A percentile compares a stretch with the other conserved stretches of the same genome.
These are phyloP conservation scores for Amaurobius ferox DNA, from an alignment of 2,888 invertebrate genomes.

Conservation along the genomic window DNA sequence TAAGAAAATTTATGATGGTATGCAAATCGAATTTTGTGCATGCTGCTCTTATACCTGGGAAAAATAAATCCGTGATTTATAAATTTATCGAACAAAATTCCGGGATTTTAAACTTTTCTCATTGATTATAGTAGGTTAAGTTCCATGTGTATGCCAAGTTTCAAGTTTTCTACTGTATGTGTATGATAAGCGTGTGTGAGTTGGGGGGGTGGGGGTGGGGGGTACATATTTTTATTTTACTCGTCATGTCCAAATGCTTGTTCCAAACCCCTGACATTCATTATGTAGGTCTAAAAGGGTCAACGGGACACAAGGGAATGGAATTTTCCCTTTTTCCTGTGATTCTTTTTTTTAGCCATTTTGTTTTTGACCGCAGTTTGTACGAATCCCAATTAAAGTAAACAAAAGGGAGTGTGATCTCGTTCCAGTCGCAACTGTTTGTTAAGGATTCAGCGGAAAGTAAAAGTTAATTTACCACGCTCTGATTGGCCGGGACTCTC, in stretches of 20 bases:
- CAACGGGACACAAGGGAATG: constrained; percentile 31
- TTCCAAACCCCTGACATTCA: constrained; percentile 48
- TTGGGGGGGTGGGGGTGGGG: not conserved
- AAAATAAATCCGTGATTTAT: too few species aligned
- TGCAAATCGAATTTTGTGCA: too few species aligned
- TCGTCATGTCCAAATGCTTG: constrained; percentile 1
- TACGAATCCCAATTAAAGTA: not conserved
- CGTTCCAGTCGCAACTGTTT: not conserved
- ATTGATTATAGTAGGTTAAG: too few species aligned
- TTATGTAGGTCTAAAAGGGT: constrained; percentile 27
- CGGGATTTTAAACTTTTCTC: too few species aligned
- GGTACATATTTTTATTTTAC: not conserved
- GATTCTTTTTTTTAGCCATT: not conserved
- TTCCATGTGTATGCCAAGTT: too few species aligned
- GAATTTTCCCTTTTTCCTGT: not conserved
- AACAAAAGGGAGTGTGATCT: not conserved
- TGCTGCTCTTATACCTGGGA: too few species aligned
- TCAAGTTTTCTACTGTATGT: not conserved
- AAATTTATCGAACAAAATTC: too few species aligned
- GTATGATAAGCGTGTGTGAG: not conserved
- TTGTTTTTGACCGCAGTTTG: not conserved
- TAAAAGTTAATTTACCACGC: constrained; percentile 22
- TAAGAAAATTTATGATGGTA: too few species aligned
- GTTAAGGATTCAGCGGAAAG: not conserved
- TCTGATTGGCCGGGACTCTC: constrained; percentile 20